Base-by-base conservation (phyloP, 2,797 vertebrate genomes). In the Triplophysa yarkandensis region DNA sequence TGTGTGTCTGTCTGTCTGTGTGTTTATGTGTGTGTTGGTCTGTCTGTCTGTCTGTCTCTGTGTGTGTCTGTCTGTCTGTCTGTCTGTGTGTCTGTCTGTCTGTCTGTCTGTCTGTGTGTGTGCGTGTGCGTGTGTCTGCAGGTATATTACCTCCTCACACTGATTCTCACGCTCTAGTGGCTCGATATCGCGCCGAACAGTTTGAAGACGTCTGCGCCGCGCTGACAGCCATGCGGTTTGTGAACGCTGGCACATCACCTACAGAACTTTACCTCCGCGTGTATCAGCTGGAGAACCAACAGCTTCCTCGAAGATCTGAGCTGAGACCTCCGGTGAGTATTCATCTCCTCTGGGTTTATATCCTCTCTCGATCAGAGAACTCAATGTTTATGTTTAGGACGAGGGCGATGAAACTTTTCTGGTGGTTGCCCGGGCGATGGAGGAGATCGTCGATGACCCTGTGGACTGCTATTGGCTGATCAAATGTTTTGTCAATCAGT, bases 381-480 rank as follows among this genome's bases (percentile, higher is more conserved):
- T 9, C n/a, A 32, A 2, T 46, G 54, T 39, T 58, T 57, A 39
- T 62, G 10, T 74, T 6, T 9, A 98, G 97, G 92, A 93, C 55
- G 88, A 93, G 0, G 93, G 95, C 67, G 93, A 96, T 78, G 92
- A 95, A 82, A 91, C 94, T 73, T 99, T 98, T 82, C 91, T 98
- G 74, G 93, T 94, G 71, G 92, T 98, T 81, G 93, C 93, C 23
- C 91, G 90, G 85, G 94, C 96, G 54, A 96, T 98, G 95, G 95
- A 96, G 78, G 96, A 99, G 83, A 96, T 98, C 72, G 93, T 95
- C 6, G 95, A 97, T 23, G 94, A 97, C 71, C 89, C 90, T 0
- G 84, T 96, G 0, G 96, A 98, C 85, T 97, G 96, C 80, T 99
- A 98, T 50, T 99, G 96, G 97, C 93, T 98, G 13, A 91, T 93